These are phyloP conservation scores for Caenorhabditis macrosperma DNA, from an alignment of 2,888 invertebrate genomes.

Conservation along the genomic window DNA sequence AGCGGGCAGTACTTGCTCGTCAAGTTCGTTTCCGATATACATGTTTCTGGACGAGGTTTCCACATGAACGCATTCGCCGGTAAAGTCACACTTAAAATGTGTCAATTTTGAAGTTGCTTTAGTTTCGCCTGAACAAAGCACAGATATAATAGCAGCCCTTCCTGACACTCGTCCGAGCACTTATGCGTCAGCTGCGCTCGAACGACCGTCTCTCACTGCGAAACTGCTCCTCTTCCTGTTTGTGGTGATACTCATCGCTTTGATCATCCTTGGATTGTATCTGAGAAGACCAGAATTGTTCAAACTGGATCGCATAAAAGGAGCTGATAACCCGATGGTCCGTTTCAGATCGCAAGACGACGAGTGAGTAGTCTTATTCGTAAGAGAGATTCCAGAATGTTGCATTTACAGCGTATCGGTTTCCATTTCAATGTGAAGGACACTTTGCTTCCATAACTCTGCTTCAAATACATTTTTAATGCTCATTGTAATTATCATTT, in stretches of 20 bases:
- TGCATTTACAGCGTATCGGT: not conserved
- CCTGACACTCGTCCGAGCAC: no score
- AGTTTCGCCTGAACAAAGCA: no score
- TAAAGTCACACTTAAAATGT: not conserved
- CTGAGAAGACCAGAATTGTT: not conserved
- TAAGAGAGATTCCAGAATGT: not conserved
- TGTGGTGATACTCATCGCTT: no score
- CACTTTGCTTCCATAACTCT: no score
- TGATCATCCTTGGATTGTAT: not conserved
- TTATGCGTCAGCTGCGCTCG: no score
- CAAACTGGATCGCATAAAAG: not conserved
- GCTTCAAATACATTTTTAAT: no score
- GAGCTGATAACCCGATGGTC: not conserved
- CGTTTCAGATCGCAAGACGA: not conserved
- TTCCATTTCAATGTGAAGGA: not conserved
- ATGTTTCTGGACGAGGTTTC: not conserved
- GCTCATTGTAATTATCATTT: no score
- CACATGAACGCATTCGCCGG: conserved; percentile 9
- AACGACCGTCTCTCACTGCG: no score
- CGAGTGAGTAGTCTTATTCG: not conserved
- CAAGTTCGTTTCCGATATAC: not conserved
- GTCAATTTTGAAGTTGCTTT: no score
- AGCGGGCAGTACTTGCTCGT: not conserved
- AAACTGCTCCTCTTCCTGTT: no score
- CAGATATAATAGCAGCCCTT: no score